These are phyloP conservation scores for Petrocephalus schoutedeni DNA, from an alignment of 2,797 vertebrate species.

Conservation along the genomic window DNA sequence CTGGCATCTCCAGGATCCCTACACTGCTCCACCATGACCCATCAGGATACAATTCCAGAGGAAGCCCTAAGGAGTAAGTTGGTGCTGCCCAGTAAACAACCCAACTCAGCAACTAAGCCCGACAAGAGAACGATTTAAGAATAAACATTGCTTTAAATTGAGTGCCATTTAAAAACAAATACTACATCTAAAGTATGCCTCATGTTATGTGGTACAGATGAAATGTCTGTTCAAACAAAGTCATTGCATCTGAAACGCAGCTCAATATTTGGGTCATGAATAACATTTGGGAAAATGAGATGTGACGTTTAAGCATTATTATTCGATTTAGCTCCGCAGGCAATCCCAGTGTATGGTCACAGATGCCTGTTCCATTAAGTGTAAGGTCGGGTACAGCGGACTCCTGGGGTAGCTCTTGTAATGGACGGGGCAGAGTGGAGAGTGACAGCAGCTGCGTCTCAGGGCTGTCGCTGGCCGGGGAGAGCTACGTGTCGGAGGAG, in stretches of 20 bases:
- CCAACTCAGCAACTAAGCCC: neutral
- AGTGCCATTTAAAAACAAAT: neutral
- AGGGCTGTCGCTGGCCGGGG: slow-evolving; percentile 39
- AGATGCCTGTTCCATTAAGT: neutral
- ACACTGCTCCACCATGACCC: slow-evolving; percentile 32
- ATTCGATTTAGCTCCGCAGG: no score
- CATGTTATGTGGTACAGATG: neutral
- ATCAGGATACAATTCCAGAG: slow-evolving; percentile 35
- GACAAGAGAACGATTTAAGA: neutral
- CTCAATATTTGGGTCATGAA: neutral
- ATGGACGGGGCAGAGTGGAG: neutral
- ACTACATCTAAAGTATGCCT: neutral
- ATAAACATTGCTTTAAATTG: neutral
- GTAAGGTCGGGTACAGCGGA: neutral
- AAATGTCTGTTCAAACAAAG: neutral
- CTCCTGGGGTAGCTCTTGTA: neutral
- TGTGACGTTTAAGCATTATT: neutral
- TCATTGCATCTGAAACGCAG: neutral
- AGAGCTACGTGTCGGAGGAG: slow-evolving; percentile 67
- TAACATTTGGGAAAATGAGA: neutral
- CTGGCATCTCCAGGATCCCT: neutral
- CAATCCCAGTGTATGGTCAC: neutral
- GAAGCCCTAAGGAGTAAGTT: slow-evolving; percentile 71
- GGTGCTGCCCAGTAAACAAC: neutral
- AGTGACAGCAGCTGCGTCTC: slow-evolving; percentile 67